phyloP scores from a whole-genome alignment of 92 coral and sea anemone species.

The Virgularia gustaviana region DNA sequence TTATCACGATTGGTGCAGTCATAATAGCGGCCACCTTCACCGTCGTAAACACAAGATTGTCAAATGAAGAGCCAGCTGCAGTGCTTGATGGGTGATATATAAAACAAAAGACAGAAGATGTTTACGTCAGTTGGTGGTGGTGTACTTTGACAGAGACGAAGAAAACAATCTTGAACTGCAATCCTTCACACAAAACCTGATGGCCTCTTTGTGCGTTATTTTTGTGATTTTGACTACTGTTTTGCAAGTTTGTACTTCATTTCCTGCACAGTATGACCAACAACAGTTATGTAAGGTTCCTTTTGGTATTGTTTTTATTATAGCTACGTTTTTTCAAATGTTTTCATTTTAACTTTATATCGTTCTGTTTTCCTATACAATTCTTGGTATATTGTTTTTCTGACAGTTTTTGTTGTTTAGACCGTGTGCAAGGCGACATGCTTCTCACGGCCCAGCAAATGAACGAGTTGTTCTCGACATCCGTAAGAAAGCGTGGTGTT shows the following conservation, averaged over 20 bases:
- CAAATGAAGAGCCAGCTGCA: neutral
- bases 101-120: neutral
- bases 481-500: constrained; percentile 28
- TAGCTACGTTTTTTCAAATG: neutral
- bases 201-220: neutral
- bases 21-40: neutral
- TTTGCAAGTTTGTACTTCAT: too few relatives aligned
- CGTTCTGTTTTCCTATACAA: too few relatives aligned
- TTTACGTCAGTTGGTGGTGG: neutral
- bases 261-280: too few relatives aligned
- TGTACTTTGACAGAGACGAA: neutral
- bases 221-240: neutral
- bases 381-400: too few relatives aligned
- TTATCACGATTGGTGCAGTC: too few relatives aligned
- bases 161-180: neutral
- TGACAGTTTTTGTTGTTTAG: too few relatives aligned
- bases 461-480: constrained; percentile 47
- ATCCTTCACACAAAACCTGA: neutral
- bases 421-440: constrained; percentile 59
- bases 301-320: too few relatives aligned
- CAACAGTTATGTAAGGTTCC: too few relatives aligned
- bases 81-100: neutral
- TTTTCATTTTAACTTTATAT: neutral
- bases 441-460: constrained; percentile 17
- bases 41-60: neutral